phyloP scores from a whole-genome alignment of 2,888 invertebrate genomes.

The Chrysolina haemoptera region DNA sequence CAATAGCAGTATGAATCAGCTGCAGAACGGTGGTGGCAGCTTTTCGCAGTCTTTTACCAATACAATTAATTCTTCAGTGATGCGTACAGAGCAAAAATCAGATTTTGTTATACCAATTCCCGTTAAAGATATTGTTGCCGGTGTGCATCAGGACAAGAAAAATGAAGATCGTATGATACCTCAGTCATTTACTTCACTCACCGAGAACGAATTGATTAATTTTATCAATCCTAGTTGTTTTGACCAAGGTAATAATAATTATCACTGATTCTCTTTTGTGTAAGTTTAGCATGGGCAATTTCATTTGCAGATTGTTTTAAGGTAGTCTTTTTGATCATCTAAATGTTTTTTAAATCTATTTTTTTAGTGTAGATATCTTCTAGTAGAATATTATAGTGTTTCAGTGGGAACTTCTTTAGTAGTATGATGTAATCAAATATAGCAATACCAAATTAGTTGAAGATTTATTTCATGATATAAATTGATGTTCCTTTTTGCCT shows the following conservation, averaged over 20 bases:
- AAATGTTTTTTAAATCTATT: neutral
- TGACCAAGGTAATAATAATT: conserved; percentile 78
- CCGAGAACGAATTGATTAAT: conserved; percentile 89
- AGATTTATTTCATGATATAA: no score
- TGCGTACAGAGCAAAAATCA: conserved; percentile 50
- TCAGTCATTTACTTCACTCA: conserved; percentile 86
- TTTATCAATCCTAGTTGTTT: conserved; percentile 93
- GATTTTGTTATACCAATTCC: conserved; percentile 59
- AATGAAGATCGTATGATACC: conserved; percentile 74
- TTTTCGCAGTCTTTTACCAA: conserved; percentile 48
- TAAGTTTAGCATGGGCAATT: conserved; percentile 40
- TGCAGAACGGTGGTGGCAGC: conserved; percentile 52
- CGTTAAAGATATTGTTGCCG: conserved; percentile 60
- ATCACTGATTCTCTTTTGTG: conserved; percentile 37
- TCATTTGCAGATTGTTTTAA: conserved; percentile 29
- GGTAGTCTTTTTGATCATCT: neutral
- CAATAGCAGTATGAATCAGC: conserved; percentile 47
- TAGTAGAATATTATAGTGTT: neutral
- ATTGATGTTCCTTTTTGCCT: no score
- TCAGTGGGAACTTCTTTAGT: neutral
- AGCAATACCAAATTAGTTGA: no score
- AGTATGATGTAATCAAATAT: neutral
- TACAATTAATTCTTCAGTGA: conserved; percentile 36
- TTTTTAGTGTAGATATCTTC: neutral
- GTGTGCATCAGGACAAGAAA: conserved; percentile 66